These are phyloP conservation scores for Cariama cristata DNA, from an alignment of 2,113 vertebrate genomes.

Conservation along the genomic window DNA sequence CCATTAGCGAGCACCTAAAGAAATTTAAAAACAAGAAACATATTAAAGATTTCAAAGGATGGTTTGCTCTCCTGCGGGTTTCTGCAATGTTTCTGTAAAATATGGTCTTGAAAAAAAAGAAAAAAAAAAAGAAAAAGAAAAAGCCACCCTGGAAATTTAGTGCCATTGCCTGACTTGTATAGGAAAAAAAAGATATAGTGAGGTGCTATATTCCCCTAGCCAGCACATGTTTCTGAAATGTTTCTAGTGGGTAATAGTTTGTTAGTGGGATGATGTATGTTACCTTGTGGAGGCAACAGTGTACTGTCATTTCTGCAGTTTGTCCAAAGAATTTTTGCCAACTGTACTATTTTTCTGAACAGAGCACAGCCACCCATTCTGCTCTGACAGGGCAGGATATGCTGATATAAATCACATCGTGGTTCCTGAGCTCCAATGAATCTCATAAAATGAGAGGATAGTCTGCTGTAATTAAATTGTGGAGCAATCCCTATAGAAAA, in stretches of 20 bases:
- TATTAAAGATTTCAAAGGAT: not conserved
- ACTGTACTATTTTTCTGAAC: slow-evolving; percentile 23
- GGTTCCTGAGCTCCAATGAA: slow-evolving; percentile 26
- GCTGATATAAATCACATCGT: slow-evolving; percentile 41
- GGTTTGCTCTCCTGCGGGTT: not conserved
- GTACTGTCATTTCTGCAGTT: slow-evolving; percentile 38
- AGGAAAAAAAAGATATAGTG: not conserved
- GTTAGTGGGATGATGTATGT: slow-evolving; percentile 38
- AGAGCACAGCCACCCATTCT: slow-evolving; percentile 21
- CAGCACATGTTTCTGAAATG: slow-evolving; percentile 18
- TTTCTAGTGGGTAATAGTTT: slow-evolving; percentile 48
- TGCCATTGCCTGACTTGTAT: not conserved
- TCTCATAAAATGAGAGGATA: slow-evolving; percentile 54
- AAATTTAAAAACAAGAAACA: not conserved
- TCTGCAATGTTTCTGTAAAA: slow-evolving; percentile 1
- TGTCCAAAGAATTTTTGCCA: slow-evolving; percentile 35
- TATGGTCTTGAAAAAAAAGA: not conserved
- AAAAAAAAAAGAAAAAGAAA: not conserved
- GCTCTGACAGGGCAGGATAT: slow-evolving; percentile 17
- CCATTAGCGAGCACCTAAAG: not conserved
- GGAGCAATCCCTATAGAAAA: slow-evolving; percentile 15
- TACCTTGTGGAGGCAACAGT: slow-evolving; percentile 4
- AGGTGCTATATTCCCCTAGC: slow-evolving; percentile 6
- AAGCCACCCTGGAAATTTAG: not conserved
- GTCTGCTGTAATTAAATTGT: slow-evolving; percentile 65